Evolutionary conservation across 2,888 invertebrate species (phyloP).

Genomic region (Melinaea menophilus): DNA sequence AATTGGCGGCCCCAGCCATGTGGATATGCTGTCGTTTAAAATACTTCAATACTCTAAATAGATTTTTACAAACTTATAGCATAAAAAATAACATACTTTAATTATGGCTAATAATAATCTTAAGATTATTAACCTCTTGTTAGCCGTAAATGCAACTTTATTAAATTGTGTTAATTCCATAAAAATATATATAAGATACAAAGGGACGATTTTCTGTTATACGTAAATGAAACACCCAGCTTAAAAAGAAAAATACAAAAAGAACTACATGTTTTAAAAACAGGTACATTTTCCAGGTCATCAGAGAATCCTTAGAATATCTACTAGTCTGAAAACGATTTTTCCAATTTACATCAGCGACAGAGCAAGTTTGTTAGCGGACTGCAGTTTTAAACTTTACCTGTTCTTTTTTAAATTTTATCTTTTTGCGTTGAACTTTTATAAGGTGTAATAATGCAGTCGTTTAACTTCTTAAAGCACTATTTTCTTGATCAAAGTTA

Average conservation of each 20-base stretch:
- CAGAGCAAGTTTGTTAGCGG: constrained; percentile 27
- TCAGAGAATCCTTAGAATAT: constrained; percentile 15
- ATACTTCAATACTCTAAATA: constrained; percentile 5
- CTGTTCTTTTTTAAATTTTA: not conserved
- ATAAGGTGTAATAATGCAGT: constrained; percentile 29
- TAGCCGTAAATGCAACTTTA: too few relatives aligned
- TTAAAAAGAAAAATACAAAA: too few relatives aligned
- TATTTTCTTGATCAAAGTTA: constrained; percentile 6
- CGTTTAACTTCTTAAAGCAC: constrained; percentile 15
- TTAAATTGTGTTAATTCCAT: too few relatives aligned
- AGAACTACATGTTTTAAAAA: not conserved
- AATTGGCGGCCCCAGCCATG: constrained; percentile 36
- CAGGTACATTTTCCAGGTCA: constrained; percentile 4
- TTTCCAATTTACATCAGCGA: constrained; percentile 30
- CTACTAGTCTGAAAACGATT: constrained; percentile 26
- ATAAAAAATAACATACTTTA: too few relatives aligned
- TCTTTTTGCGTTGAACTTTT: constrained; percentile 27
- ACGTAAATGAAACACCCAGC: too few relatives aligned
- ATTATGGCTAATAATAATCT: too few relatives aligned
- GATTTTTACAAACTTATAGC: too few relatives aligned
- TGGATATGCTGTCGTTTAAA: constrained; percentile 21
- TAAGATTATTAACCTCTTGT: too few relatives aligned
- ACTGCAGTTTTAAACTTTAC: not conserved
- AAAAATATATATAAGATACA: too few relatives aligned
- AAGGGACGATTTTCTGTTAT: too few relatives aligned